These are phyloP conservation scores for Cotesia glomerata DNA, from an alignment of 1,140 invertebrate species.

Conservation along the genomic window DNA sequence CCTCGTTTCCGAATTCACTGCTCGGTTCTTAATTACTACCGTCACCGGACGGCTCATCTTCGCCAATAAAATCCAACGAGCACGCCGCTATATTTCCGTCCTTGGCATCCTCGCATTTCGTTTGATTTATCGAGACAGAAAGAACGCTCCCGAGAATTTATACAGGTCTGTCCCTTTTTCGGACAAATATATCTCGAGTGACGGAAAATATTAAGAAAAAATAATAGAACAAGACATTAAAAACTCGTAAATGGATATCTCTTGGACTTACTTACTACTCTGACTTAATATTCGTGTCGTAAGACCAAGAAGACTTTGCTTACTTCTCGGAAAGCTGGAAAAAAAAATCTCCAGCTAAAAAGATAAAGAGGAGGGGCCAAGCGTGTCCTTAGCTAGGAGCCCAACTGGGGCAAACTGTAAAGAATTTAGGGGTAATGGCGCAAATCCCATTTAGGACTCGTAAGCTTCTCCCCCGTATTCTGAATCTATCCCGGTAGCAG, in stretches of 20 bases:
- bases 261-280: conserved; percentile 1
- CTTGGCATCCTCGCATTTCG: background rate
- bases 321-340: background rate
- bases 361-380: background rate
- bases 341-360: background rate
- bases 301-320: background rate
- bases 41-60: conserved; percentile 41
- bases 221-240: background rate
- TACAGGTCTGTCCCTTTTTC: background rate
- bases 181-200: background rate
- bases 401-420: conserved; percentile 24
- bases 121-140: conserved; percentile 24
- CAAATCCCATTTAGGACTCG: conserved; percentile 40
- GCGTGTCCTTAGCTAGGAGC: conserved; percentile 2
- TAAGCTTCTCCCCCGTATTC: conserved; percentile 7
- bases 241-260: conserved; percentile 1
- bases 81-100: conserved; percentile 45
- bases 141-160: conserved; percentile 23
- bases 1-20: conserved; percentile 50
- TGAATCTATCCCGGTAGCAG: too few species aligned
- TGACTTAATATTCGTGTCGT: conserved; percentile 5
- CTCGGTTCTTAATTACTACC: conserved; percentile 53
- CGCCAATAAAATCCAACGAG: conserved; percentile 43
- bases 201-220: background rate
- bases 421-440: conserved; percentile 38